These are phyloP conservation scores for Notolabrus celidotus DNA, from an alignment of 2,797 vertebrate species.

Conservation along the genomic window DNA sequence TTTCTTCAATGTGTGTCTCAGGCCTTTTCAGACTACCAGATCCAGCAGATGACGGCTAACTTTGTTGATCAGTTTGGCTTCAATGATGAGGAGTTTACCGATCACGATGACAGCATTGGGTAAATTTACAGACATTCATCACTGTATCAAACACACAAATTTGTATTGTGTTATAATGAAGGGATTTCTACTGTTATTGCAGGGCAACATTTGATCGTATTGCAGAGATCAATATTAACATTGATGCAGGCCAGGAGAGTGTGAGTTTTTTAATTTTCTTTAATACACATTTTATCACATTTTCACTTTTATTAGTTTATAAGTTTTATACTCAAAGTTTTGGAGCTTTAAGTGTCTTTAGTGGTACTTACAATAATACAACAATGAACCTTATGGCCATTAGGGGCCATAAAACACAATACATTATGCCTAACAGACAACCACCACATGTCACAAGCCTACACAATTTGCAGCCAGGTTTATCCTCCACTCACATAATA, in stretches of 20 bases:
- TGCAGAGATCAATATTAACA: constrained; percentile 93
- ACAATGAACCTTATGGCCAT: background rate
- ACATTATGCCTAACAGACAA: background rate
- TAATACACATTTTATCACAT: background rate
- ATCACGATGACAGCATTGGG: constrained; percentile 96
- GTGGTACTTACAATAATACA: background rate
- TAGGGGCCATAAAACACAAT: background rate
- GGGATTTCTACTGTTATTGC: constrained; percentile 38
- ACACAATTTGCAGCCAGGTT: no score
- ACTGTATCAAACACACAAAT: constrained; percentile 3
- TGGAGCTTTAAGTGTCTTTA: background rate
- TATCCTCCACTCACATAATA: background rate
- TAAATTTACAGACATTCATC: constrained; percentile 65
- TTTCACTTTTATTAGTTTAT: background rate
- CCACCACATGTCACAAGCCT: background rate
- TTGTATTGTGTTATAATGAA: constrained; percentile 4
- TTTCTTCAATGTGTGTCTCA: constrained; percentile 59
- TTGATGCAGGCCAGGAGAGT: constrained; percentile 90
- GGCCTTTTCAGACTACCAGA: constrained; percentile 99
- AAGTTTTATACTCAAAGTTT: background rate
- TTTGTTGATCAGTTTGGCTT: constrained; percentile 99
- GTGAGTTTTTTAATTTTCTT: constrained; percentile 82
- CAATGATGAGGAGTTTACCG: constrained; percentile 97
- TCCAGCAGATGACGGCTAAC: constrained; percentile 98
- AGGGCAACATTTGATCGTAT: constrained; percentile 94